Percentiles rank a stretch among this genome's conserved stretches.
These are phyloP conservation scores for Rhinoptilus africanus DNA, from an alignment of 2,113 vertebrate genomes.

Conservation along the genomic window DNA sequence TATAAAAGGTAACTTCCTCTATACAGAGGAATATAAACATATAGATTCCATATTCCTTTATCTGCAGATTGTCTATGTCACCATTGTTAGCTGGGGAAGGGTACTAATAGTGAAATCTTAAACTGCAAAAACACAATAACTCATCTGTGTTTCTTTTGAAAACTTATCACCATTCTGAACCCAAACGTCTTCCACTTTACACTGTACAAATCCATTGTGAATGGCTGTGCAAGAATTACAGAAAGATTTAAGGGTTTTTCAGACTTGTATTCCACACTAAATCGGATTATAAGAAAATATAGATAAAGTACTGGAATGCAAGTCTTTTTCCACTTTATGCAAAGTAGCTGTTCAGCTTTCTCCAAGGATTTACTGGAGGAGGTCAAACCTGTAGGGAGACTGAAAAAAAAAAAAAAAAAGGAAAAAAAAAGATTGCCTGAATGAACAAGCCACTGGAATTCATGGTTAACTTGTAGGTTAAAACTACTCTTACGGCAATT, in stretches of 20 bases:
- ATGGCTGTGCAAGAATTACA: slow-evolving; percentile 39
- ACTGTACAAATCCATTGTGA: slow-evolving; percentile 16
- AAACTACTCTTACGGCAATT: not conserved
- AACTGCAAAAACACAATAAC: not conserved
- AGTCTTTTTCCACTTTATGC: slow-evolving; percentile 5
- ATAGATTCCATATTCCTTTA: not conserved
- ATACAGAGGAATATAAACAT: not conserved
- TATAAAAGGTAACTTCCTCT: not conserved
- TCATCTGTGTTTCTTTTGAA: not conserved
- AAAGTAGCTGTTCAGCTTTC: not conserved
- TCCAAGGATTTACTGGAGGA: not conserved
- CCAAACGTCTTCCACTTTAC: not conserved
- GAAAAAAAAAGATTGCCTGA: not conserved
- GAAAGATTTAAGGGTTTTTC: slow-evolving; percentile 8
- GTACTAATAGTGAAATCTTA: not conserved
- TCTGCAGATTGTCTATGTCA: not conserved
- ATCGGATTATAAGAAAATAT: slow-evolving; percentile 42
- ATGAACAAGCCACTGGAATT: not conserved
- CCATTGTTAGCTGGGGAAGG: not conserved
- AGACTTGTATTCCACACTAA: slow-evolving; percentile 34
- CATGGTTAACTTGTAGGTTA: not conserved
- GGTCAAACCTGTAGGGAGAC: not conserved
- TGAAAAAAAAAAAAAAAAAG: not conserved
- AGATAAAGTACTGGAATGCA: slow-evolving; percentile 26
- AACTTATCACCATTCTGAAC: not conserved